Conservation (phyloP, 1,140 invertebrate genomes). For the Atta texana region DNA sequence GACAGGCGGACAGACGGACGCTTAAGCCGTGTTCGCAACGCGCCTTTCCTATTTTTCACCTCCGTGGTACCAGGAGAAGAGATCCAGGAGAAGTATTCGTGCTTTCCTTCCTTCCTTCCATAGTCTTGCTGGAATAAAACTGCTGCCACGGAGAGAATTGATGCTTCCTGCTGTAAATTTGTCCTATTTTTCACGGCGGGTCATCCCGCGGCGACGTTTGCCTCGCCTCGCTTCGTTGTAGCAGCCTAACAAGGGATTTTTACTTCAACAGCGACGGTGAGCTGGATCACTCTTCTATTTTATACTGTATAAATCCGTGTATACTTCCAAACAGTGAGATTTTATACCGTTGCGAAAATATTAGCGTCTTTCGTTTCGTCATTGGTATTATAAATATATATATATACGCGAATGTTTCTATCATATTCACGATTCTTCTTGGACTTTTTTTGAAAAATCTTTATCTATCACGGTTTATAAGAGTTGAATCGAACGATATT, state of each 20-base stretch:
- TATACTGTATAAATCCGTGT: constrained; percentile 55
- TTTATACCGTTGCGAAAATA: constrained; percentile 7
- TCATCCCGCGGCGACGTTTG: constrained; percentile 54
- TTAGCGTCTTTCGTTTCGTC: constrained; percentile 2
- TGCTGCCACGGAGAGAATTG: constrained; percentile 70
- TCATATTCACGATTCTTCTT: neutral
- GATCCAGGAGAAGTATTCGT: constrained; percentile 37
- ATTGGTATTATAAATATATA: neutral
- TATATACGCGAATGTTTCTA: neutral
- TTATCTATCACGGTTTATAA: neutral
- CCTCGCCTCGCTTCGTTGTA: constrained; percentile 20
- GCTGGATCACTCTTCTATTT: constrained; percentile 4
- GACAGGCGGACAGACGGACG: constrained; percentile 68
- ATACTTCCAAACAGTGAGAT: constrained; percentile 20
- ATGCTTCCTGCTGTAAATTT: constrained; percentile 72
- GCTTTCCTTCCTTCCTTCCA: constrained; percentile 12
- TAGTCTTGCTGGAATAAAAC: constrained; percentile 66
- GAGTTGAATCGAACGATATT: neutral
- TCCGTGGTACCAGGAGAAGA: constrained; percentile 26
- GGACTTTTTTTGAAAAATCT: neutral
- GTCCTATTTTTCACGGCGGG: constrained; percentile 73
- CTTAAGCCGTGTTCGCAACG: constrained; percentile 50
- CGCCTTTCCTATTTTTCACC: constrained; percentile 70
- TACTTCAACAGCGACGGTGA: constrained; percentile 50
- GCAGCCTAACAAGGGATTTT: constrained; percentile 57